Conservation (phyloP, 2,888 invertebrate genomes). For the Cyclophora punctaria region DNA sequence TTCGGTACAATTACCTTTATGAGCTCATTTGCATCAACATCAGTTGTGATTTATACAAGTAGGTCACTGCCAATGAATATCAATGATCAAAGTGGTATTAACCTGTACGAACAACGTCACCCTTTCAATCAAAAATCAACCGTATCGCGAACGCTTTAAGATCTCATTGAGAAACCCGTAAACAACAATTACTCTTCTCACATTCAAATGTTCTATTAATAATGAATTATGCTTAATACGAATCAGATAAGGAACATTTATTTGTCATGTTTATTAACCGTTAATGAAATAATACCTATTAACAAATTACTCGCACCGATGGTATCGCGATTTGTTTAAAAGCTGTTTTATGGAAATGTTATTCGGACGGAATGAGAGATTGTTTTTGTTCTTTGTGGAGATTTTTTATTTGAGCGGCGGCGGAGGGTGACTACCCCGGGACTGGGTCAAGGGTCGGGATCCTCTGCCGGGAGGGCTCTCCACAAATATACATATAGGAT, state of each 20-base stretch:
- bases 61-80: constrained; percentile 16
- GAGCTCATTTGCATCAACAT: constrained; percentile 13
- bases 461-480: constrained; percentile 27
- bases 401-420: constrained; percentile 29
- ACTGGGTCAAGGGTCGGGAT: constrained; percentile 54
- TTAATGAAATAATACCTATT: constrained; percentile 5
- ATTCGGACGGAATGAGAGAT: constrained; percentile 6
- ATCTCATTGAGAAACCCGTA: too few species aligned
- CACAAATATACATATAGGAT: constrained; percentile 40
- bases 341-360: constrained; percentile 7
- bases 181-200: too few species aligned
- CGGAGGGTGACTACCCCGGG: constrained; percentile 26
- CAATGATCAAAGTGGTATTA: neutral
- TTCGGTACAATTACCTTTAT: constrained; percentile 1
- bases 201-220: too few species aligned
- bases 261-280: constrained; percentile 6
- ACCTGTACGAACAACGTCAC: constrained; percentile 1
- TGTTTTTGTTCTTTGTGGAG: constrained; percentile 15
- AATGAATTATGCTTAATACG: constrained; percentile 4
- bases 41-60: constrained; percentile 13
- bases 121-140: neutral
- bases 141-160: constrained; percentile 1
- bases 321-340: constrained; percentile 3
- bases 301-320: constrained; percentile 9
- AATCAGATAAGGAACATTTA: constrained; percentile 1